phyloP scores from a whole-genome alignment of 2,888 invertebrate species.

The Ctenicera cuprea region DNA sequence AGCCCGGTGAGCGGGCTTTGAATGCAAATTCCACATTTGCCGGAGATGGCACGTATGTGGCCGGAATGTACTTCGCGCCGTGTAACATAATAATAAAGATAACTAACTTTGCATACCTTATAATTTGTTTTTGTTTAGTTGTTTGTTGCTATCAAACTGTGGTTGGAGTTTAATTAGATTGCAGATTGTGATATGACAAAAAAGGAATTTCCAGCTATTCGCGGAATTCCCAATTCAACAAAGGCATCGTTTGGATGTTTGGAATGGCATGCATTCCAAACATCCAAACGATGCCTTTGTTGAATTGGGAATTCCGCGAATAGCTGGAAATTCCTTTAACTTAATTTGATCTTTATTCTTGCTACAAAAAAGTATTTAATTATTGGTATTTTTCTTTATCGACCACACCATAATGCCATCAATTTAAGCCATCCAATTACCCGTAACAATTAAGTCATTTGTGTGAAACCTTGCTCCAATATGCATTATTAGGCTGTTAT shows the following conservation, averaged over 20 bases:
- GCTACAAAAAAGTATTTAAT: slow-evolving; percentile 11
- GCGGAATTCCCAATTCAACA: slow-evolving; percentile 23
- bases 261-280: slow-evolving; percentile 6
- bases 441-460: neutral
- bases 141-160: slow-evolving; percentile 27
- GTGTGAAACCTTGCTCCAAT: too few species aligned
- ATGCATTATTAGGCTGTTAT: too few species aligned
- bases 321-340: slow-evolving; percentile 11
- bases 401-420: neutral
- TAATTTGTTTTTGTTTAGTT: slow-evolving; percentile 39
- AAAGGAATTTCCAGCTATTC: slow-evolving; percentile 20
- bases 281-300: slow-evolving; percentile 27
- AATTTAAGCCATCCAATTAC: slow-evolving; percentile 3
- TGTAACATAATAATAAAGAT: slow-evolving; percentile 47
- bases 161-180: slow-evolving; percentile 32
- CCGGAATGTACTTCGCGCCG: slow-evolving; percentile 50
- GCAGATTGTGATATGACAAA: slow-evolving; percentile 25
- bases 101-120: slow-evolving; percentile 33
- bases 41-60: slow-evolving; percentile 57
- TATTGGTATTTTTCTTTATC: neutral
- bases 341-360: slow-evolving; percentile 1
- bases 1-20: slow-evolving; percentile 53
- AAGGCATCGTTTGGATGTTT: slow-evolving; percentile 24
- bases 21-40: slow-evolving; percentile 57
- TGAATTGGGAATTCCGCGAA: slow-evolving; percentile 20